Conservation (phyloP, 2,113 vertebrate genomes). For the Heterochromis multidens region DNA sequence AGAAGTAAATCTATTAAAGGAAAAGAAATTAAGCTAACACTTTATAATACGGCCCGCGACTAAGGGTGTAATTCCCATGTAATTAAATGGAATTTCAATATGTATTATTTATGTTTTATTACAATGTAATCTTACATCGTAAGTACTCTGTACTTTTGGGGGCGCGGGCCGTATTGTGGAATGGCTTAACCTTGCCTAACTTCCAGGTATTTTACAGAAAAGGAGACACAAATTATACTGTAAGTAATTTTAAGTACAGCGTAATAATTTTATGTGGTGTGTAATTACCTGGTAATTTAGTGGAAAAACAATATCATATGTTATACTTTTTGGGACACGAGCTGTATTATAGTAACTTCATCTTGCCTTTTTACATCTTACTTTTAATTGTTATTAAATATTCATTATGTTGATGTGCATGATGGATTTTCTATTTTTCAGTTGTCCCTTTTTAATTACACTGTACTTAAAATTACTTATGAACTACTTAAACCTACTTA, state of each 20-base stretch:
- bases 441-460: not conserved
- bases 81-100: too few relatives aligned
- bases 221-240: not conserved
- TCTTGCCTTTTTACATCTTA: not conserved
- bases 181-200: too few relatives aligned
- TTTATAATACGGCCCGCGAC: too few relatives aligned
- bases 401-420: accelerated
- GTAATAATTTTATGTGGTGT: not conserved
- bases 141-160: too few relatives aligned
- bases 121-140: too few relatives aligned
- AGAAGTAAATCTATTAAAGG: too few relatives aligned
- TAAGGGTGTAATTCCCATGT: too few relatives aligned
- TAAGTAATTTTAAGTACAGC: accelerated
- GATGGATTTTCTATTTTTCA: not conserved
- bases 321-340: too few relatives aligned
- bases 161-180: too few relatives aligned
- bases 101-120: too few relatives aligned
- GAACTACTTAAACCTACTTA: not conserved
- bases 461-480: accelerated
- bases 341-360: too few relatives aligned
- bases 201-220: not conserved
- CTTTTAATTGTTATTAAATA: not conserved
- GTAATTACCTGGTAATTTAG: not conserved
- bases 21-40: too few relatives aligned
- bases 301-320: not conserved